Evolutionary conservation across 2,113 vertebrate genomes (phyloP), one percentile per base, ranked within the genome.

Genomic region (Brachirus orientalis): DNA sequence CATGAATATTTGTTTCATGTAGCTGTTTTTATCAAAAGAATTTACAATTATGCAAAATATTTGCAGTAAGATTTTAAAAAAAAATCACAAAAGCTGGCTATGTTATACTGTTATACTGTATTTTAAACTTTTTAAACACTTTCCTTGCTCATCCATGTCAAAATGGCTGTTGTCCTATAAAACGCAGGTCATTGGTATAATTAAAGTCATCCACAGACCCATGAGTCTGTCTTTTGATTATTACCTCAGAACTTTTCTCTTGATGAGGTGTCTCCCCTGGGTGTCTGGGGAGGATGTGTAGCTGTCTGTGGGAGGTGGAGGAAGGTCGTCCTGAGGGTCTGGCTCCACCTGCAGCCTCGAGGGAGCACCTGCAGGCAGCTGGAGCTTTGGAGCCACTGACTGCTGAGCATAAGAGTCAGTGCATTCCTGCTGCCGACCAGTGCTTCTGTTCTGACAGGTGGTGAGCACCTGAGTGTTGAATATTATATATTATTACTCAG

Each of bases 211-310:
- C 8, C 37, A 38, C 37, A 28, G n/a, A n/a, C n/a, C n/a, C n/a
- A n/a, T n/a, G n/a, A n/a, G 28, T 28, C 41, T 44, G 44, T 45
- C 6, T 45, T 45, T 5, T 8, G 6, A n/a, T 9, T 9, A 6
- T 13, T 35, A 93, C 93, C 93, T 89, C 12, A 93, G 73, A 48
- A 94, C 92, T 78, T 94, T 94, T 1, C 92, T 91, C 67, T 89
- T 93, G 75, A 93, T 80, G 57, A 72, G 55, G 13, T 69, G 69
- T 53, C 75, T 80, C 19, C 41, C 53, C 19, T 59, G 79, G 8
- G 38, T 56, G 52, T 83, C 85, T 0, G 77, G 80, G 12, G 53
- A 66, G 6, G 84, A 80, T 0, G 59, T 20, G 37, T 46, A 69
- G 66, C 77, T 85, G 50, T 82, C 61, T 0, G 53, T 61, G 14